phyloP scores from a whole-genome alignment of 2,888 invertebrate genomes.

The Hydropsyche betteni region DNA sequence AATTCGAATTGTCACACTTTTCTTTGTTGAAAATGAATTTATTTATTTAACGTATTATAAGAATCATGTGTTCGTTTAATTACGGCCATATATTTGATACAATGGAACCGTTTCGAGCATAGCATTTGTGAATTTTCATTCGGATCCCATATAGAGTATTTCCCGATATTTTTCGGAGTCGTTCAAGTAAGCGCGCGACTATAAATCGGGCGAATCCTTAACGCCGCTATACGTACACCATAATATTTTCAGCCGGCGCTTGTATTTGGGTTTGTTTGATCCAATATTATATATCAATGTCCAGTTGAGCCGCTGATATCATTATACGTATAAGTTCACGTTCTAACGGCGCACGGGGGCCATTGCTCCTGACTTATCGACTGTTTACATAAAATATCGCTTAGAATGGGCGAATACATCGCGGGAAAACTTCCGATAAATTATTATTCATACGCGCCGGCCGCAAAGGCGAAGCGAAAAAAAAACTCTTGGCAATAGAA shows the following conservation, averaged over 20 bases:
- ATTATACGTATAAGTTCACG: constrained; percentile 41
- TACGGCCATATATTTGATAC: too few species aligned
- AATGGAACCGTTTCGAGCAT: too few species aligned
- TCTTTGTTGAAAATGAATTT: too few species aligned
- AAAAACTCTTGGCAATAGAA: constrained; percentile 39
- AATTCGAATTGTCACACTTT: too few species aligned
- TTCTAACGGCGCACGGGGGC: constrained; percentile 44
- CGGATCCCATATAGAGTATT: too few species aligned
- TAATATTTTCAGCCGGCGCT: background rate
- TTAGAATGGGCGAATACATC: constrained; percentile 48
- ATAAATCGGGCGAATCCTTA: too few species aligned
- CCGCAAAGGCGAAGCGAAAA: background rate
- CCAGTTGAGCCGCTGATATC: constrained; percentile 52
- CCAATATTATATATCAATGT: constrained; percentile 69
- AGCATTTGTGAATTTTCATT: too few species aligned
- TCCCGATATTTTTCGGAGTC: too few species aligned
- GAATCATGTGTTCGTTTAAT: too few species aligned
- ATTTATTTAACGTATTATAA: too few species aligned
- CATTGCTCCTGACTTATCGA: constrained; percentile 58
- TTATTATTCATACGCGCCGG: constrained; percentile 37
- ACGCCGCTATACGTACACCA: too few species aligned
- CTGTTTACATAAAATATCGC: constrained; percentile 57
- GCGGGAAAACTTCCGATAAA: constrained; percentile 46
- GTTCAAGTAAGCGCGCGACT: too few species aligned
- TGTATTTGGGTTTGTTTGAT: constrained; percentile 56